phyloP scores from a whole-genome alignment of 2,888 invertebrate species.

The Standfussiana lucernea region DNA sequence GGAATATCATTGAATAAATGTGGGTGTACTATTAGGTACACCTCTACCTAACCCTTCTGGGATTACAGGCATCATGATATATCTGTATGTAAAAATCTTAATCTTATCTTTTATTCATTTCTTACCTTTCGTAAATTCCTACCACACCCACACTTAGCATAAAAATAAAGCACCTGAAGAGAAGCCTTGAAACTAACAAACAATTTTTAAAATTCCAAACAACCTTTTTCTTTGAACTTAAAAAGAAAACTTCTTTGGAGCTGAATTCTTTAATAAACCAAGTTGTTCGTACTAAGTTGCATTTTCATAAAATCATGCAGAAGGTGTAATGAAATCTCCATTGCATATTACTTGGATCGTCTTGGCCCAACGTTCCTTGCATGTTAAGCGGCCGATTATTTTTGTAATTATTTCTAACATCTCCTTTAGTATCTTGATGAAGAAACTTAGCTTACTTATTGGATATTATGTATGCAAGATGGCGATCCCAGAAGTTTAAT shows the following conservation, averaged over 20 bases:
- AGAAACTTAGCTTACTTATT: constrained; percentile 67
- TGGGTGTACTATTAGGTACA: too few relatives aligned
- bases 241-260: constrained; percentile 36
- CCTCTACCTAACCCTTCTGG: too few relatives aligned
- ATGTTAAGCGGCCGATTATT: constrained; percentile 70
- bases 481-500: constrained; percentile 60
- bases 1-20: too few relatives aligned
- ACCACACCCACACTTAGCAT: constrained; percentile 24
- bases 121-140: constrained; percentile 14
- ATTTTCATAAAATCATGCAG: constrained; percentile 55
- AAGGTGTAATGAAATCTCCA: constrained; percentile 68
- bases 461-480: constrained; percentile 69
- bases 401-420: constrained; percentile 74
- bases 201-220: constrained; percentile 14
- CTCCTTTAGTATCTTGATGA: constrained; percentile 66
- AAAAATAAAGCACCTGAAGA: constrained; percentile 36
- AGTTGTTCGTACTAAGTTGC: constrained; percentile 45
- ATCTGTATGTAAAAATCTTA: too few relatives aligned
- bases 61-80: too few relatives aligned
- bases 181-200: constrained; percentile 21
- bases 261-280: constrained; percentile 49
- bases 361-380: constrained; percentile 52
- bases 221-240: constrained; percentile 22
- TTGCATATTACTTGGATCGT: constrained; percentile 60
- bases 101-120: constrained; percentile 15